Percentiles rank a stretch among this genome's conserved stretches.
These are phyloP conservation scores for Ypsolopha scabrella DNA, from an alignment of 2,888 invertebrate species.

Conservation along the genomic window DNA sequence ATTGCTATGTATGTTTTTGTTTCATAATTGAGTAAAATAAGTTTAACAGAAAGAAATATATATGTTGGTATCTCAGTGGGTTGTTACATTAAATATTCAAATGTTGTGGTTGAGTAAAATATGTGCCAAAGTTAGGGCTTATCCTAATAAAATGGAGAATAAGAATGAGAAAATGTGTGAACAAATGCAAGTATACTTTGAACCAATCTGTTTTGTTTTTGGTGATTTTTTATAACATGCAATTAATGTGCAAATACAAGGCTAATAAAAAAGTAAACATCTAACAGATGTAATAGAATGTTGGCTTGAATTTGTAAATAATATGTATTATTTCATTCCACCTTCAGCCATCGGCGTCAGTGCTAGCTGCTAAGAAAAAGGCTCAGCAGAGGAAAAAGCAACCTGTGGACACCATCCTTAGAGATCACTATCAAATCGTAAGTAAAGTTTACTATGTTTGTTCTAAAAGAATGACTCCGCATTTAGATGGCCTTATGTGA, in stretches of 20 bases:
- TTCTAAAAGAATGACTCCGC: background rate
- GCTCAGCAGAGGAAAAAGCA: constrained; percentile 71
- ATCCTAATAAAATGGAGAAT: too few species aligned
- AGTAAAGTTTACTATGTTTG: constrained; percentile 26
- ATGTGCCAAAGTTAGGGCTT: too few species aligned
- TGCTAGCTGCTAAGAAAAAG: constrained; percentile 77
- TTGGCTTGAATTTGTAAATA: background rate
- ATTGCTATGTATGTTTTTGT: too few species aligned
- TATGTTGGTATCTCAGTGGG: too few species aligned
- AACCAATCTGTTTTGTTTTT: too few species aligned
- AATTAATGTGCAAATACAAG: background rate
- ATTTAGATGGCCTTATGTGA: too few species aligned
- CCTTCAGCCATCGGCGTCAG: constrained; percentile 60
- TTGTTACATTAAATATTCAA: too few species aligned
- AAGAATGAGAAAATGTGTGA: too few species aligned
- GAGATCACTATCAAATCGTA: constrained; percentile 77
- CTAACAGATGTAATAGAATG: background rate
- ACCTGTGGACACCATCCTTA: constrained; percentile 54
- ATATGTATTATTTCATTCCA: constrained; percentile 4
- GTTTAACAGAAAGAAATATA: too few species aligned
- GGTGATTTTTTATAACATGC: background rate
- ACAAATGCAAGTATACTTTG: too few species aligned
- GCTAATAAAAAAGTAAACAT: background rate
- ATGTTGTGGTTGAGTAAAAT: too few species aligned
- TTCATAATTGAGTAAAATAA: too few species aligned